These are phyloP conservation scores for Rhincodon typus DNA, from an alignment of 2,797 vertebrate genomes.

Conservation along the genomic window DNA sequence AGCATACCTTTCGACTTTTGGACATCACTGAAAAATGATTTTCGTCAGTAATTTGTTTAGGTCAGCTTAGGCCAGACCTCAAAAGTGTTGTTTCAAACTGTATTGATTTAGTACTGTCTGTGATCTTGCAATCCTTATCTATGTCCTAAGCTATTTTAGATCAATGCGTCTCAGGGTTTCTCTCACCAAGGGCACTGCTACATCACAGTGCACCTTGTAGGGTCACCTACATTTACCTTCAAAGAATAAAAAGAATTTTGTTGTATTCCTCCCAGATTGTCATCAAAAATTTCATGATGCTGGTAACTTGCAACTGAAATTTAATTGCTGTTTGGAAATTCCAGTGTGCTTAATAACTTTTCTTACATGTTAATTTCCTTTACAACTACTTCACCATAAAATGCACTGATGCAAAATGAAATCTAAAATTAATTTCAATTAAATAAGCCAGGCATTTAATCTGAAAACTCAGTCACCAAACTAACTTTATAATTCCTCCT, in stretches of 20 bases:
- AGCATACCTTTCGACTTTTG: background rate
- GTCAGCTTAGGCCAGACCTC: too few relatives aligned
- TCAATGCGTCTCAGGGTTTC: too few relatives aligned
- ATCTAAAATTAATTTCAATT: background rate
- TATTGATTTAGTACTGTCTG: too few relatives aligned
- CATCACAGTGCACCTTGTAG: too few relatives aligned
- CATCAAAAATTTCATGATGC: background rate
- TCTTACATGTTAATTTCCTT: background rate
- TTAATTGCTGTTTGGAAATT: background rate
- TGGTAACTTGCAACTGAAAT: background rate
- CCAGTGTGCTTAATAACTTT: background rate
- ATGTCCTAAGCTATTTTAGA: too few relatives aligned
- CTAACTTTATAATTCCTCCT: background rate
- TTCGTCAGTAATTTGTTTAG: too few relatives aligned
- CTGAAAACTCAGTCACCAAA: too few relatives aligned
- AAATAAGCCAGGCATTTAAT: background rate
- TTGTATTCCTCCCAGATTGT: background rate
- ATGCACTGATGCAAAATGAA: background rate
- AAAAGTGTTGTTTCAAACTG: too few relatives aligned
- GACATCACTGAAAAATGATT: background rate
- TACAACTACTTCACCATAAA: background rate
- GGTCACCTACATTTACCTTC: too few relatives aligned
- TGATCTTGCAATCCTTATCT: too few relatives aligned
- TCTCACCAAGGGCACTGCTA: too few relatives aligned
- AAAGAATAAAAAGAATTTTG: background rate